A percentile compares a stretch with the other conserved stretches of the same genome.
Conservation (phyloP, 1,140 invertebrate genomes). For the Plectrocnemia conspersa region DNA sequence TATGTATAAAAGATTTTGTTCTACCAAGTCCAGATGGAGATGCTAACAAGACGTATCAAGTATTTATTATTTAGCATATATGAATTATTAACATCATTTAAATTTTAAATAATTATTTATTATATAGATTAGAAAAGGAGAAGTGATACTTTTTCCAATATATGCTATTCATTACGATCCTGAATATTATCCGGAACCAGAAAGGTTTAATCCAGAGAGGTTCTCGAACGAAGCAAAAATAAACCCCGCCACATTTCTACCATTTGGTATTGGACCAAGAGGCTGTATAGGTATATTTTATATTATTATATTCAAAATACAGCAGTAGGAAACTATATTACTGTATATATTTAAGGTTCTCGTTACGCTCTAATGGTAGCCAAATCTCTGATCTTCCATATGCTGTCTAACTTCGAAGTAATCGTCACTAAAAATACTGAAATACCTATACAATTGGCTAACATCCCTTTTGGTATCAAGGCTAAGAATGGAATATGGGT, state of each 20-base stretch:
- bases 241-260: constrained; percentile 42
- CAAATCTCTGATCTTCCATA: constrained; percentile 43
- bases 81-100: constrained; percentile 2
- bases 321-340: neutral
- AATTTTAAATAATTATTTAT: neutral
- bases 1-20: constrained; percentile 31
- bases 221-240: constrained; percentile 41
- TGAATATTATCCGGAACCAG: constrained; percentile 46
- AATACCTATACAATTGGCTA: constrained; percentile 21
- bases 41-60: neutral
- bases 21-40: constrained; percentile 11
- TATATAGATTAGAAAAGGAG: neutral
- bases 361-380: constrained; percentile 50
- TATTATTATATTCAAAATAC: neutral
- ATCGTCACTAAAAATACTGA: constrained; percentile 3
- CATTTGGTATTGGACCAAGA: constrained; percentile 53
- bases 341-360: neutral
- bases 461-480: constrained; percentile 38
- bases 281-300: constrained; percentile 31
- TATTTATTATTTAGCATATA: constrained; percentile 39
- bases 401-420: constrained; percentile 36
- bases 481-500: constrained; percentile 42
- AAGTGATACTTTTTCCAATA: constrained; percentile 41
- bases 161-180: constrained; percentile 46
- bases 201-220: constrained; percentile 50